phyloP scores from a whole-genome alignment of 2,113 vertebrate species.

The Todiramphus chloris region DNA sequence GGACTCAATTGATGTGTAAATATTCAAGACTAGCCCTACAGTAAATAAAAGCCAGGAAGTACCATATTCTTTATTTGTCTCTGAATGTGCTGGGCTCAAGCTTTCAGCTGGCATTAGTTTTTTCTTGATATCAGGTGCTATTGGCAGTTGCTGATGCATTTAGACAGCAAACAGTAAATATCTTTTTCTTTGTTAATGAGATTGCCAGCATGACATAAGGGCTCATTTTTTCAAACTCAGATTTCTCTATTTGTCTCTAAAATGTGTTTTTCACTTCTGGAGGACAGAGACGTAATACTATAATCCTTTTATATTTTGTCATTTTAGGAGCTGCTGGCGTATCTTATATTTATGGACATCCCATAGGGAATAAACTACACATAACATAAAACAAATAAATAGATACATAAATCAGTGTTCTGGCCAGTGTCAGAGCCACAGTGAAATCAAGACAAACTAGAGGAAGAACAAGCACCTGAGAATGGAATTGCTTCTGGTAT shows the following conservation, averaged over 20 bases:
- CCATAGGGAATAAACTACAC: background rate
- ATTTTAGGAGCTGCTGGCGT: background rate
- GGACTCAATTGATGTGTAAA: background rate
- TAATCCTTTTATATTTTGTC: background rate
- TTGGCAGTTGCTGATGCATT: background rate
- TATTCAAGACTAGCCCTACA: background rate
- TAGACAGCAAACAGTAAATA: background rate
- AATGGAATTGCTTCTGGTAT: background rate
- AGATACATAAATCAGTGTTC: background rate
- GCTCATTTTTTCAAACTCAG: conserved; percentile 12
- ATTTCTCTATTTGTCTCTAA: conserved; percentile 21
- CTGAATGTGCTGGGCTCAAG: background rate
- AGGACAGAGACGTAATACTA: conserved; percentile 3
- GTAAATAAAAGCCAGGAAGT: background rate
- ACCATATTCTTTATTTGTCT: background rate
- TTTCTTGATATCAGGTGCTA: background rate
- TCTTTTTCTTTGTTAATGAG: background rate
- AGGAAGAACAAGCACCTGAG: background rate
- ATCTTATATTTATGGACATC: background rate
- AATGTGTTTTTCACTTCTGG: conserved; percentile 27
- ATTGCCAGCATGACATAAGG: conserved; percentile 2
- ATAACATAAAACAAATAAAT: background rate
- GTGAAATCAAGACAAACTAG: background rate
- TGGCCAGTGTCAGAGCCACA: background rate
- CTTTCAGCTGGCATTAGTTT: background rate